A percentile compares a stretch with the other conserved stretches of the same genome.
Evolutionary conservation across 2,113 vertebrate genomes (phyloP).

Genomic region (Chlorodrepanis virens): DNA sequence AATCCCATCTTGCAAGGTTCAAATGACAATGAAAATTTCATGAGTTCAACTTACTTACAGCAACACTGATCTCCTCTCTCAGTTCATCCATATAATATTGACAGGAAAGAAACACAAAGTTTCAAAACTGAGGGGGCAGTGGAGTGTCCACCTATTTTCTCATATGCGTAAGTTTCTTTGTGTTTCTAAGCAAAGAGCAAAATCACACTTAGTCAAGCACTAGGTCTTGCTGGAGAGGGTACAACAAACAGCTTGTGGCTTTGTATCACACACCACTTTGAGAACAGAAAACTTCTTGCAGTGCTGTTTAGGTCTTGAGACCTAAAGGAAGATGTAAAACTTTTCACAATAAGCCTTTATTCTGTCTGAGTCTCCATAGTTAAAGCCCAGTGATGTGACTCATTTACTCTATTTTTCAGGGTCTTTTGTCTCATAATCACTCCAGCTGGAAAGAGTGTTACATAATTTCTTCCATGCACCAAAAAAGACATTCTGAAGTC

Average conservation of each 20-base stretch:
- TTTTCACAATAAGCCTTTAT: neutral
- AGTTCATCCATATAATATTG: fast-evolving
- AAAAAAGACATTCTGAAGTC: neutral
- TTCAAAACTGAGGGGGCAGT: neutral
- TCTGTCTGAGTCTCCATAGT: neutral
- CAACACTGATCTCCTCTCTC: neutral
- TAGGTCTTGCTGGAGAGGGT: neutral
- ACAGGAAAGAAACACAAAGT: neutral
- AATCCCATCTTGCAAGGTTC: neutral
- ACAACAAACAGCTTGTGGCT: neutral
- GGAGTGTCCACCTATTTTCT: neutral
- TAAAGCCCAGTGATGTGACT: neutral
- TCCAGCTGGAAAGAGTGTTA: neutral
- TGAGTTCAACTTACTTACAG: neutral
- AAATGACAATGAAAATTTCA: neutral
- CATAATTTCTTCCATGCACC: neutral
- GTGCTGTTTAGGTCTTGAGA: neutral
- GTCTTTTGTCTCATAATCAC: slow-evolving; percentile 11
- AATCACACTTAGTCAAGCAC: neutral
- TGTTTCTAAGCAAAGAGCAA: neutral
- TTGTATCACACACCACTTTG: neutral
- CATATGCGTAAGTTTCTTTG: neutral
- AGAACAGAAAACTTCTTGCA: neutral
- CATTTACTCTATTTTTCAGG: neutral
- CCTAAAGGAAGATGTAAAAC: neutral